Percentiles rank a stretch among this genome's conserved stretches.
Evolutionary conservation across 35 echinoderm and acorn worm species (phyloP).

Genomic region (Antedon bifida): DNA sequence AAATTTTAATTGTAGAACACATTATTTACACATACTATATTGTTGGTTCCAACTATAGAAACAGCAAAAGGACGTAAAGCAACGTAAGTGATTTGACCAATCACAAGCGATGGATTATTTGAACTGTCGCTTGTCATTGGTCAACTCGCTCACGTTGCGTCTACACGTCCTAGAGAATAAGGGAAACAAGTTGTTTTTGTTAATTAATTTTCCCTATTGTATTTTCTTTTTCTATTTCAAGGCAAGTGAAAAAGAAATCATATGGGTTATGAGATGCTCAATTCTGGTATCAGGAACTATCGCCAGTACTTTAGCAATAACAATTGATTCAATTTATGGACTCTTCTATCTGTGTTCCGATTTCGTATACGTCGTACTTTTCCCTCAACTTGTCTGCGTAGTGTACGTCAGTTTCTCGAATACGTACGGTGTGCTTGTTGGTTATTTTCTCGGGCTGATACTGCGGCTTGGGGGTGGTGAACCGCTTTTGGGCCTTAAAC

Average conservation of each 20-base stretch:
- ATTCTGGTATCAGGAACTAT: background rate
- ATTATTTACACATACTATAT: too few species aligned
- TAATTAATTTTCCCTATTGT: too few species aligned
- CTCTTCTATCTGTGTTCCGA: too few species aligned
- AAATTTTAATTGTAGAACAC: too few species aligned
- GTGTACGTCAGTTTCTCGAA: background rate
- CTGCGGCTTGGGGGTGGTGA: slow-evolving; percentile 1
- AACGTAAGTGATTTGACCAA: too few species aligned
- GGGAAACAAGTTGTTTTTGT: too few species aligned
- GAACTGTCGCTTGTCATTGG: too few species aligned
- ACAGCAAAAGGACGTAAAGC: too few species aligned
- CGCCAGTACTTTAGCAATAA: background rate
- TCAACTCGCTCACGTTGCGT: too few species aligned
- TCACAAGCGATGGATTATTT: too few species aligned
- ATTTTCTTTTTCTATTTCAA: background rate
- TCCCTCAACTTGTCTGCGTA: background rate
- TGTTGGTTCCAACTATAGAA: too few species aligned
- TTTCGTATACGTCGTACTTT: slow-evolving; percentile 2
- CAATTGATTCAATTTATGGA: background rate
- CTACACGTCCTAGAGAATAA: too few species aligned
- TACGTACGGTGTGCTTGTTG: background rate
- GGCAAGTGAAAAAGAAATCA: background rate
- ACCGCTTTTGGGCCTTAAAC: background rate
- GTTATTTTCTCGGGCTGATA: background rate
- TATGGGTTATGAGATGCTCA: background rate